Conservation (phyloP, 2,113 vertebrate genomes). For the Perca flavescens region DNA sequence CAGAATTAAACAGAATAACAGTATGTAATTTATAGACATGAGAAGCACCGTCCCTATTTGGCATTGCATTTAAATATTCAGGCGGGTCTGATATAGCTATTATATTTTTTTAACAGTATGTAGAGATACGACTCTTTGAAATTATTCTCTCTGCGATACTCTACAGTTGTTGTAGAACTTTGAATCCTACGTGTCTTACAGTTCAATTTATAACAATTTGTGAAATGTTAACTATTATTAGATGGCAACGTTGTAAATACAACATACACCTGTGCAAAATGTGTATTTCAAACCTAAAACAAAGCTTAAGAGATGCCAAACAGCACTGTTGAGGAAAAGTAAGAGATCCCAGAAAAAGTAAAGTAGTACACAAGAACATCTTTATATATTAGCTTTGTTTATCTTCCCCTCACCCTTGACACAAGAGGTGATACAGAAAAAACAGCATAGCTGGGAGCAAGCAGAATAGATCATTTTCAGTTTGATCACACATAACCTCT, state of each 20-base stretch:
- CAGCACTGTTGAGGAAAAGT: conserved; percentile 33
- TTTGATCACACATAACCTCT: conserved; percentile 41
- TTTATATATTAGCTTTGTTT: conserved; percentile 76
- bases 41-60: conserved; percentile 40
- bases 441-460: conserved; percentile 36
- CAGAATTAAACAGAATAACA: conserved; percentile 42
- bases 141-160: not conserved
- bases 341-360: conserved; percentile 10
- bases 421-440: conserved; percentile 41
- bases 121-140: not conserved
- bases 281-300: conserved; percentile 48
- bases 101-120: conserved; percentile 12
- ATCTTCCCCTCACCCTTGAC: conserved; percentile 50
- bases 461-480: conserved; percentile 24
- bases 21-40: conserved; percentile 25
- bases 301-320: conserved; percentile 23
- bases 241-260: conserved; percentile 33
- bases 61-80: conserved; percentile 48
- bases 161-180: conserved; percentile 5
- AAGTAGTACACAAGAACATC: conserved; percentile 54
- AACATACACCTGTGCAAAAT: conserved; percentile 57
- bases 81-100: conserved; percentile 3
- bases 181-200: not conserved
- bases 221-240: conserved; percentile 23
- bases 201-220: conserved; percentile 8